These are phyloP conservation scores for Pangasius larnaudii DNA, from an alignment of 2,797 vertebrate species.

Conservation along the genomic window DNA sequence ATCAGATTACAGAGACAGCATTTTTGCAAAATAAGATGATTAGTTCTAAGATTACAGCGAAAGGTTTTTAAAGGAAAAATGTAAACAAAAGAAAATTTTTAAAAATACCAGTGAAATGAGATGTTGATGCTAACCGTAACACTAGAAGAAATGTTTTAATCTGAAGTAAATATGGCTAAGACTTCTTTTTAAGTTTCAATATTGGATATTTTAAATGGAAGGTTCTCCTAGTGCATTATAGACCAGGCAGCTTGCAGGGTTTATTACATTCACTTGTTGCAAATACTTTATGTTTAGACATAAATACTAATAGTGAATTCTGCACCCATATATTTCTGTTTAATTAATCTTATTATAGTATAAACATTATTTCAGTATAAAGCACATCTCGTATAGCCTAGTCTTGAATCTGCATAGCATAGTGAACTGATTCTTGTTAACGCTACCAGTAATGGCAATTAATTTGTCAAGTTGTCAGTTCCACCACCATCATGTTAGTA, in stretches of 20 bases:
- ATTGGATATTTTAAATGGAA: not conserved
- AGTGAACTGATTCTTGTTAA: conserved; percentile 2
- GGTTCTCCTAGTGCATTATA: not conserved
- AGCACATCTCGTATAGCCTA: not conserved
- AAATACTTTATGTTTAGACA: not conserved
- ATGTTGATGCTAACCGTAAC: conserved; percentile 19
- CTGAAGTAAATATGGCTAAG: conserved; percentile 9
- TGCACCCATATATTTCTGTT: not conserved
- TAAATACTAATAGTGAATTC: not conserved
- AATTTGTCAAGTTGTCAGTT: conserved; percentile 16
- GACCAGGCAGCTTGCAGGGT: not conserved
- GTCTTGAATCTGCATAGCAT: not conserved
- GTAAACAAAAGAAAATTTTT: conserved; percentile 23
- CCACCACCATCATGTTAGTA: not conserved
- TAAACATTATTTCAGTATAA: not conserved
- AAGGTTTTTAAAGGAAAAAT: conserved; percentile 3
- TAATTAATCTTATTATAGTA: not conserved
- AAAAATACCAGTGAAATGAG: conserved; percentile 14
- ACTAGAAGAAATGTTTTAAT: conserved; percentile 25
- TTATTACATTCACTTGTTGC: not conserved
- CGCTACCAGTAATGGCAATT: not conserved
- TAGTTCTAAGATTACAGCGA: conserved; percentile 32
- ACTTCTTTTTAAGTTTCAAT: not conserved
- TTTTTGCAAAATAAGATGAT: conserved; percentile 37
- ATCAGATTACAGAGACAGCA: conserved; percentile 33